Percentiles rank a stretch among this genome's conserved stretches.
Conservation (phyloP, 2,113 vertebrate species). For the Hiodon alosoides region DNA sequence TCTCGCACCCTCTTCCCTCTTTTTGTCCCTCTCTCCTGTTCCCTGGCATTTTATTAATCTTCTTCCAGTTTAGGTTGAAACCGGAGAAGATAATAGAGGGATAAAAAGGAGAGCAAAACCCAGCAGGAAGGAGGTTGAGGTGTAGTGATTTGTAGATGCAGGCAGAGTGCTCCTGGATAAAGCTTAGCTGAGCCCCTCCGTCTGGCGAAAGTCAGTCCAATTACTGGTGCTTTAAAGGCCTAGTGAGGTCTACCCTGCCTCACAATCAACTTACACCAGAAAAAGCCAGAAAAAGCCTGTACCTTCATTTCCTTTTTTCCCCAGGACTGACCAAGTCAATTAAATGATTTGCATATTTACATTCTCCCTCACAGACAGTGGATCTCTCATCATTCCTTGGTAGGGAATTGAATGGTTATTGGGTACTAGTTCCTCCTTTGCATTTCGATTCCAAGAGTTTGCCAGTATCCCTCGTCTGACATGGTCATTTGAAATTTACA, state of each 20-base stretch:
- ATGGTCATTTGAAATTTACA: slow-evolving; percentile 40
- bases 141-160: background rate
- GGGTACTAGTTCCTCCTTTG: background rate
- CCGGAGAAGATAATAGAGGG: no score
- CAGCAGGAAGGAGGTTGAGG: background rate
- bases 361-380: background rate
- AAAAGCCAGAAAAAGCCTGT: slow-evolving; percentile 3
- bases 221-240: slow-evolving; percentile 3
- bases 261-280: background rate
- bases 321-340: background rate
- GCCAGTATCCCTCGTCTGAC: slow-evolving; percentile 30
- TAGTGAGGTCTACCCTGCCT: background rate
- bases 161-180: background rate
- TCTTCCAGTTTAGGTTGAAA: background rate
- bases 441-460: background rate
- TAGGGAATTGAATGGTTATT: background rate
- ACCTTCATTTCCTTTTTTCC: background rate
- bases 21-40: background rate
- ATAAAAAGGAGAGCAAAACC: background rate
- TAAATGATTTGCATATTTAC: background rate
- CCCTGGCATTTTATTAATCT: background rate
- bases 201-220: slow-evolving; percentile 1
- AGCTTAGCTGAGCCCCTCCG: background rate
- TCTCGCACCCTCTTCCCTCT: background rate
- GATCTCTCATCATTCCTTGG: background rate